These are phyloP conservation scores for Urosaurus nigricauda DNA, from an alignment of 2,797 vertebrate genomes.

Conservation along the genomic window DNA sequence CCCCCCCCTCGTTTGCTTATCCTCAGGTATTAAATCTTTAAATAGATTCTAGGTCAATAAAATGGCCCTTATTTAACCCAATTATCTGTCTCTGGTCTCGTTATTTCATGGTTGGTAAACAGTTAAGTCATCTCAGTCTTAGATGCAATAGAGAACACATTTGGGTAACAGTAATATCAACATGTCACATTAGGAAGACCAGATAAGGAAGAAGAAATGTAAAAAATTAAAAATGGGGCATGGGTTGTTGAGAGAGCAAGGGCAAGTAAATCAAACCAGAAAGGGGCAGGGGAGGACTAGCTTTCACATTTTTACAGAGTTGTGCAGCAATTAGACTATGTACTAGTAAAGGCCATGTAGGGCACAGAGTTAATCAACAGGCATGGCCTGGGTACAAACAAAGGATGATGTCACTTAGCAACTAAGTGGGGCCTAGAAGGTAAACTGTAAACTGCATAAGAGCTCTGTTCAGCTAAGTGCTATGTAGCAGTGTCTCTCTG, in stretches of 20 bases:
- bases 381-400: neutral
- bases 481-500: neutral
- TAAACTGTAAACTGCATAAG: neutral
- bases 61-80: too few species aligned
- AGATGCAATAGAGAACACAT: slow-evolving; percentile 4
- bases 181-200: neutral
- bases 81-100: too few species aligned
- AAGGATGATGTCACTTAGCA: neutral
- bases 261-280: neutral
- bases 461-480: neutral
- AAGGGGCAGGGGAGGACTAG: neutral
- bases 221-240: neutral
- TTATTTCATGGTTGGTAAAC: too few species aligned
- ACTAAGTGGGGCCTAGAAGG: neutral
- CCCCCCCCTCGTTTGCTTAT: too few species aligned
- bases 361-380: neutral
- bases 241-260: neutral
- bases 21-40: too few species aligned
- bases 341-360: neutral
- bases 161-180: neutral
- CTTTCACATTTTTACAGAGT: neutral
- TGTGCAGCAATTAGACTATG: neutral
- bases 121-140: slow-evolving; percentile 5
- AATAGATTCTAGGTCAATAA: too few species aligned
- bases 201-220: neutral